Conservation (phyloP, 2,113 vertebrate genomes). For the Callospermophilus lateralis region DNA sequence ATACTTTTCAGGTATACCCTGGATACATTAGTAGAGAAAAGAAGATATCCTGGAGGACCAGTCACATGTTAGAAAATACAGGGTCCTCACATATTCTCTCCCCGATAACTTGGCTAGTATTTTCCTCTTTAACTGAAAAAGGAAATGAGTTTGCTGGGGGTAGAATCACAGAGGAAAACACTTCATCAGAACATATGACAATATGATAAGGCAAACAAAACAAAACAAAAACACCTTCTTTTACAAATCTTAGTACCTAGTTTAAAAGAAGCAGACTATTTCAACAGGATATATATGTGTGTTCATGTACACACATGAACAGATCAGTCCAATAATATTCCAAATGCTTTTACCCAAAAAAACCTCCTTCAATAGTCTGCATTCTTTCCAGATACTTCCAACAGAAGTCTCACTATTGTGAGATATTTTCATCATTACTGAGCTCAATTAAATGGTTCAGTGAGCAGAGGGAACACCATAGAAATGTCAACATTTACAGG, state of each 20-base stretch:
- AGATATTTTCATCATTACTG: constrained; percentile 85
- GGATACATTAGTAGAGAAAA: not conserved
- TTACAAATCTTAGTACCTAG: not conserved
- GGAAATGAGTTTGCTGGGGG: not conserved
- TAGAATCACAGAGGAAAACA: constrained; percentile 53
- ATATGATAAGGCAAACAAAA: constrained; percentile 35
- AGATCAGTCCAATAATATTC: constrained; percentile 5
- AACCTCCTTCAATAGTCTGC: not conserved
- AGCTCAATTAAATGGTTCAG: constrained; percentile 78
- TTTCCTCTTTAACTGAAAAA: constrained; percentile 51
- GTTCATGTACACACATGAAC: not conserved
- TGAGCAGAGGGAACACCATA: constrained; percentile 77
- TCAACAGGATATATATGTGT: not conserved
- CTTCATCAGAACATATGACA: constrained; percentile 41
- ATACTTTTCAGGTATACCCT: constrained; percentile 18
- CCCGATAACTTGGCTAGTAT: constrained; percentile 3
- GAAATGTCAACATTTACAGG: constrained; percentile 79
- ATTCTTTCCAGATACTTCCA: constrained; percentile 31
- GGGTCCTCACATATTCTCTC: constrained; percentile 4
- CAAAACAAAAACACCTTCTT: not conserved
- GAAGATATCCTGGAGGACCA: not conserved
- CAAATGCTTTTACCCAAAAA: not conserved
- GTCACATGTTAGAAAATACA: constrained; percentile 10
- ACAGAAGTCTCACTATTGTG: constrained; percentile 83
- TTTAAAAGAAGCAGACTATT: constrained; percentile 51